Evolutionary conservation across 2,113 vertebrate species (phyloP), one percentile per base, ranked within the genome.

Genomic region (Galemys pyrenaicus): DNA sequence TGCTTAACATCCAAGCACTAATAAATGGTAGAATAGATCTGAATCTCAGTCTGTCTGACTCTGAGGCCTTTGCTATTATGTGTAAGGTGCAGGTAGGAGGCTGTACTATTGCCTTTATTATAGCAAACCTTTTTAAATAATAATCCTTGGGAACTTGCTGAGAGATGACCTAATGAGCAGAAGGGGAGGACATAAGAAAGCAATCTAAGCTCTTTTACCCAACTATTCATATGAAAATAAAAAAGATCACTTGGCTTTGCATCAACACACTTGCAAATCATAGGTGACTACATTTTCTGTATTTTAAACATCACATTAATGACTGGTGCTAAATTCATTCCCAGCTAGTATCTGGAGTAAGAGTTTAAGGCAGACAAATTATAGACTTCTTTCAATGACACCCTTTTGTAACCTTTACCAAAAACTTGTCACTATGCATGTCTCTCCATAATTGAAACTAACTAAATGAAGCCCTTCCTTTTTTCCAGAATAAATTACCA

Each of bases 401-500:
- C 24, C 30, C 35, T 60, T 62, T 49, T 51, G 16, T 41, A 89
- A 81, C 56, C 51, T 62, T 41, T 74, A 80, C 51, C 74, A 79
- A 49, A 44, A 79, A 28, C 11, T 77, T 82, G 24, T 56, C 54
- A 56, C 19, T 22, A 56, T 56, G 7, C 20, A 56, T 80, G 70
- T 60, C 22, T 83, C 39, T 80, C 32, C 26, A 35, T 9, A 75
- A 37, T 82, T 75, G 73, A 88, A 96, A 92, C 44, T 87, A 30
- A 78, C 0, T 64, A 94, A 78, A 39, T 37, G 46, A 80, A 95
- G 46, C 41, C 46, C 35, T 73, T 81, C 51, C n/a, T 71, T 88
- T 87, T 81, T 71, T 56, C 24, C 83, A 84, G 16, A 91, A 56
- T 91, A 94, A 89, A 80, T 74, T 9, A 92, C 70, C 39, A 94